phyloP scores from a whole-genome alignment of 2,888 invertebrate genomes.

The Eristalinus sepulchralis region DNA sequence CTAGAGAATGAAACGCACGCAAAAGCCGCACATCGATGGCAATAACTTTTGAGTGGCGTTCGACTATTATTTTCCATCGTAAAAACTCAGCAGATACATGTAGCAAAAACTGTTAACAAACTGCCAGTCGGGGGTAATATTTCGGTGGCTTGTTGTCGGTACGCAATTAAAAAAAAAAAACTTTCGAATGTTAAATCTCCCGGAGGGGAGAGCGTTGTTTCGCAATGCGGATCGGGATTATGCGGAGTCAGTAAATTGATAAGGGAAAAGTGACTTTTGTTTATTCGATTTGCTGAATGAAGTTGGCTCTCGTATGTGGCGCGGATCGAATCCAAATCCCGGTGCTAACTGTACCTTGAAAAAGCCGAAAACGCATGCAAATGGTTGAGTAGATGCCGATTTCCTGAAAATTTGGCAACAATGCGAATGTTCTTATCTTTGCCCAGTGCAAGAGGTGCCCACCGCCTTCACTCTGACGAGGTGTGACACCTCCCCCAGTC shows the following conservation, averaged over 20 bases:
- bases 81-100: neutral
- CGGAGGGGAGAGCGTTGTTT: neutral
- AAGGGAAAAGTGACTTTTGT: neutral
- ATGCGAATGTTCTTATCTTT: too few species aligned
- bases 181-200: neutral
- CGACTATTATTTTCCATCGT: neutral
- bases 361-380: too few species aligned
- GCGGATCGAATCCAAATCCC: too few species aligned
- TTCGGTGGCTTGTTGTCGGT: neutral
- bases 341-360: too few species aligned
- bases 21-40: neutral
- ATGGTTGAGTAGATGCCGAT: too few species aligned
- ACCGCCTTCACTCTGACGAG: too few species aligned
- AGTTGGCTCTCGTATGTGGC: neutral
- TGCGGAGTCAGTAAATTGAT: neutral
- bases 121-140: neutral
- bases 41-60: neutral
- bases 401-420: too few species aligned
- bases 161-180: neutral
- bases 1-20: neutral
- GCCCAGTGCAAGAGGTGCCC: too few species aligned
- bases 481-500: too few species aligned
- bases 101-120: neutral
- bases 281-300: neutral
- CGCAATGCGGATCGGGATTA: neutral